A percentile compares a stretch with the other conserved stretches of the same genome.
phyloP scores from a whole-genome alignment of 2,888 invertebrate species.

The Drosophila mettleri region DNA sequence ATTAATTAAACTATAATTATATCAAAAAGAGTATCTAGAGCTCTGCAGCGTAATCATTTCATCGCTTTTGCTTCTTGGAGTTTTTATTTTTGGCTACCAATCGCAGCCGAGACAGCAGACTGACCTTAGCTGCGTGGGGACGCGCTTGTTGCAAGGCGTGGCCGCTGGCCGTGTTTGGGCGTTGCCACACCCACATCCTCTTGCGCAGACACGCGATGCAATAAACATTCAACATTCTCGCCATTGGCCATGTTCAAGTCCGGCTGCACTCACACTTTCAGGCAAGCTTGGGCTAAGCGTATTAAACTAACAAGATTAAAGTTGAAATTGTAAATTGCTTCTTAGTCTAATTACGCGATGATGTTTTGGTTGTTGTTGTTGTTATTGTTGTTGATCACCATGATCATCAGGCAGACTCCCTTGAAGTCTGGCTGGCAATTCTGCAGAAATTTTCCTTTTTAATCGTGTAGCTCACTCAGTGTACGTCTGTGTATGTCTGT shows the following conservation, averaged over 20 bases:
- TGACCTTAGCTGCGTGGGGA: constrained; percentile 43
- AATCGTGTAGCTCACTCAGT: constrained; percentile 48
- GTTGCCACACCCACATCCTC: constrained; percentile 67
- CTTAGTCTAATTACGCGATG: constrained; percentile 77
- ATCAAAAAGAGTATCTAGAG: constrained; percentile 1
- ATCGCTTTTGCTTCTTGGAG: background rate
- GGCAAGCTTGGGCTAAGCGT: constrained; percentile 26
- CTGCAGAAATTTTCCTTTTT: constrained; percentile 55
- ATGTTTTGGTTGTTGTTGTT: constrained; percentile 35
- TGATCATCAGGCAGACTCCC: constrained; percentile 62
- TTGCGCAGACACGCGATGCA: constrained; percentile 58
- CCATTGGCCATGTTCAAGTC: background rate
- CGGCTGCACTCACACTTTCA: constrained; percentile 48
- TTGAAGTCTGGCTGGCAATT: constrained; percentile 25
- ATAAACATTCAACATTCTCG: constrained; percentile 7
- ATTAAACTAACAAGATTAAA: constrained; percentile 80
- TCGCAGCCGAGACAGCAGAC: constrained; percentile 25
- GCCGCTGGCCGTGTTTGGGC: constrained; percentile 52
- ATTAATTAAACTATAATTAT: background rate
- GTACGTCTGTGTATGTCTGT: constrained; percentile 6
- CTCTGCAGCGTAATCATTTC: background rate
- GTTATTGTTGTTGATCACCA: constrained; percentile 54
- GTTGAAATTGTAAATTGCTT: constrained; percentile 78
- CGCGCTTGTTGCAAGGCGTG: constrained; percentile 53
- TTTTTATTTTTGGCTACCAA: constrained; percentile 28